These are phyloP conservation scores for Forbesichthys papilliferus DNA, from an alignment of 2,113 vertebrate genomes.

Conservation along the genomic window DNA sequence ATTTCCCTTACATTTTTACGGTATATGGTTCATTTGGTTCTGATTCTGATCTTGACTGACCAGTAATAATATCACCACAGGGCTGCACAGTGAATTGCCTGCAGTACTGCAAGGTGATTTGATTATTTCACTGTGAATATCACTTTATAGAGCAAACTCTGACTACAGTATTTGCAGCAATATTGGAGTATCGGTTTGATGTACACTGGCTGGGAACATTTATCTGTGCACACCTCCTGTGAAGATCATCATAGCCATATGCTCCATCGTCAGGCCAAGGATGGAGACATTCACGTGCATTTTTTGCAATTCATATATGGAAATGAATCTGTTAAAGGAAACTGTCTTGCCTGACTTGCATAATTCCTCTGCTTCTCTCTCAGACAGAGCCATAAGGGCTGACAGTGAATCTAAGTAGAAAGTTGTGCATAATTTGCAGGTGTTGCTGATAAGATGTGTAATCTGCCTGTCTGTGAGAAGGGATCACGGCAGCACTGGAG, in stretches of 20 bases:
- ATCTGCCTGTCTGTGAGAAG: slow-evolving; percentile 27
- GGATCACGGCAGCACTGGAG: slow-evolving; percentile 39
- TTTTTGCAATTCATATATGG: slow-evolving; percentile 9
- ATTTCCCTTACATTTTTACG: no score
- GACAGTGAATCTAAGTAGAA: slow-evolving; percentile 10
- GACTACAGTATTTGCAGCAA: slow-evolving; percentile 12
- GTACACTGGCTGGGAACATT: slow-evolving; percentile 8
- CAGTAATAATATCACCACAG: background rate
- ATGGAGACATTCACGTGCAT: slow-evolving; percentile 3
- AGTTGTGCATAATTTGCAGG: slow-evolving; percentile 41
- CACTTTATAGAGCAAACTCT: slow-evolving; percentile 24
- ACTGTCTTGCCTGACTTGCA: background rate
- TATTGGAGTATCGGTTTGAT: slow-evolving; percentile 10
- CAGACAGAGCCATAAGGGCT: slow-evolving; percentile 8
- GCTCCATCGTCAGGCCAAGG: slow-evolving; percentile 3
- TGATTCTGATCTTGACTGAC: no score
- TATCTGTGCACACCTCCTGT: slow-evolving; percentile 1
- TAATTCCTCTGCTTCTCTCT: slow-evolving; percentile 4
- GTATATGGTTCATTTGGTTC: no score
- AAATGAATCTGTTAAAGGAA: slow-evolving; percentile 2
- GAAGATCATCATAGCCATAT: background rate
- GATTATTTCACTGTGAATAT: slow-evolving; percentile 20
- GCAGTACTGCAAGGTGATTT: background rate
- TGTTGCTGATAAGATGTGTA: slow-evolving; percentile 38
- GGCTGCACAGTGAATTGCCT: background rate